Base-by-base conservation (phyloP, 2,888 invertebrate species). In the Neoitamus cyanurus region DNA sequence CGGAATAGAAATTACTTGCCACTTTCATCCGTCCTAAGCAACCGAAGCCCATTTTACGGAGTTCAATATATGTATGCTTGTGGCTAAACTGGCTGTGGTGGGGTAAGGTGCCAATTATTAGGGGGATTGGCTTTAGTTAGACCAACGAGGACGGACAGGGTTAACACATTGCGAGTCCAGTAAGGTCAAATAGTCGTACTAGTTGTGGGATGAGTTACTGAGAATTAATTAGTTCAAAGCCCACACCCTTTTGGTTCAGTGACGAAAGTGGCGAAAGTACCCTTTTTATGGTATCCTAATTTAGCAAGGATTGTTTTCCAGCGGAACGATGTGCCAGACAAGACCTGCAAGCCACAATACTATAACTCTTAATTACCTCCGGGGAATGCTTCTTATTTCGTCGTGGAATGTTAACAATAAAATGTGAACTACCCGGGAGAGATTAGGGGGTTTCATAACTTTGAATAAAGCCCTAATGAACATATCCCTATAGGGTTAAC, bases 381-480 rank as follows among this genome's bases (percentile, higher is more conserved):
- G 0, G 82, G 69, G 82, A 82, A 82, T 69, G 68, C 82, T 82
- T 69, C 82, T 82, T 82, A 82, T 82, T 82, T 82, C 28, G 69
- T 82, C 82, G 69, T 82, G 82, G 82, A 82, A 82, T 82, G 69
- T 69, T 69, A 82, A 82, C 82, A 82, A 82, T 82, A 82, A 82
- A 82, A 82, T 82, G 82, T 82, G 82, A 82, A 82, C 82, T 82
- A 82, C 69, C 82, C 82, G 68, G 30, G 82, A 69, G 82, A 82
- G 68, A 82, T 82, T 82, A 69, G 69, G 28, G 30, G n/a, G 82
- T 82, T 82, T 82, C 82, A 82, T 82, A 82, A 82, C 82, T 82
- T 82, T 69, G 82, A 82, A 82, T 82, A 82, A 82, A 82, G 69
- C 69, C 82, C 82, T 82, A 82, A 82, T 82, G 82, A 82, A 82